A percentile compares a stretch with the other conserved stretches of the same genome.
Evolutionary conservation across 2,797 vertebrate species (phyloP).

Genomic region (Cirrhinus mrigala): DNA sequence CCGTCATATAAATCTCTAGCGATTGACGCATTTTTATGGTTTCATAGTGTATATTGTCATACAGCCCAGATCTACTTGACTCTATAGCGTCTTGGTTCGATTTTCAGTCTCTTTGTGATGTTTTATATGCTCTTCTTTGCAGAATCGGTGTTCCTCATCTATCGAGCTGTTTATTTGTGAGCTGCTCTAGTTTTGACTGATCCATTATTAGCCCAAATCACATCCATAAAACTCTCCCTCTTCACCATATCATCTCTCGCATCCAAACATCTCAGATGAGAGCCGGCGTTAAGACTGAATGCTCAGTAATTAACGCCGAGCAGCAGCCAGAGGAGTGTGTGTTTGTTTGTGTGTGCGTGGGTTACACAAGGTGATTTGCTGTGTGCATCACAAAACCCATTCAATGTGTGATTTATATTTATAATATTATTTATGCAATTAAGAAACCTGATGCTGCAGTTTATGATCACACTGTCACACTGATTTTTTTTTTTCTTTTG

Average conservation of each 20-base stretch:
- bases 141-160: conserved; percentile 9
- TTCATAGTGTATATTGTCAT: background rate
- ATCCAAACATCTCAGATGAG: conserved; percentile 30
- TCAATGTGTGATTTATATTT: background rate
- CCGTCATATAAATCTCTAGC: background rate
- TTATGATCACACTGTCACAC: background rate
- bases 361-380: background rate
- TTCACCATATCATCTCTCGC: conserved; percentile 14
- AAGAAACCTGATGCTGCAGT: background rate
- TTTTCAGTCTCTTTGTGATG: conserved; percentile 24
- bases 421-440: background rate
- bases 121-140: conserved; percentile 15
- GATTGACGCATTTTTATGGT: background rate
- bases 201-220: conserved; percentile 30
- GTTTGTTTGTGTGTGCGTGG: background rate
- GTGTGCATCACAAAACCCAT: background rate
- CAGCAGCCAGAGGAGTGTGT: background rate
- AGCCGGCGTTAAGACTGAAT: background rate
- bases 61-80: background rate
- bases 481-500: no score
- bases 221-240: conserved; percentile 24
- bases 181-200: conserved; percentile 18
- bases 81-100: background rate
- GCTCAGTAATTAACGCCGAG: conserved; percentile 25
- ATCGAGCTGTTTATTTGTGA: conserved; percentile 26